Percentiles rank a stretch among this genome's conserved stretches.
These are phyloP conservation scores for Hyperopisus bebe DNA, from an alignment of 2,113 vertebrate genomes.

Conservation along the genomic window DNA sequence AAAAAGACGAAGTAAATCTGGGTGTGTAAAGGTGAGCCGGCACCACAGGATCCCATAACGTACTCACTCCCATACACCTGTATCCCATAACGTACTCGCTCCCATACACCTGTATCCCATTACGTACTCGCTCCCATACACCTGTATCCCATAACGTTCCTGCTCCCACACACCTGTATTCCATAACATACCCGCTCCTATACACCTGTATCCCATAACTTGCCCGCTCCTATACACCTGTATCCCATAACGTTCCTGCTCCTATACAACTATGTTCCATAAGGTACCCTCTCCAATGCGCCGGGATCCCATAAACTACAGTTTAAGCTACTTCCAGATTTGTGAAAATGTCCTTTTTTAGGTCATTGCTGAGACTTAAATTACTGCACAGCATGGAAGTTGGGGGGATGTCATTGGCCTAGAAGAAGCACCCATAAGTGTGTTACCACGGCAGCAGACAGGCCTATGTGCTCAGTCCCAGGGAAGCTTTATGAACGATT, in stretches of 20 bases:
- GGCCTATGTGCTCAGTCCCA: background rate
- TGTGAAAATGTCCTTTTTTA: background rate
- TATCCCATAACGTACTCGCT: too few relatives aligned
- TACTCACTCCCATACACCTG: background rate
- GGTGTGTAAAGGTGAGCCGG: background rate
- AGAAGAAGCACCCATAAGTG: background rate
- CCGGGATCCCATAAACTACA: background rate
- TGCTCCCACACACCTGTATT: background rate
- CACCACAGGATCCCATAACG: background rate
- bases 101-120: too few relatives aligned
- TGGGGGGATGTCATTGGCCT: background rate
- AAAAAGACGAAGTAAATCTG: background rate
- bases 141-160: background rate
- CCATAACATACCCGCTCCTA: background rate
- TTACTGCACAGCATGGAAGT: background rate
- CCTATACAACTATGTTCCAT: background rate
- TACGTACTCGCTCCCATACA: background rate
- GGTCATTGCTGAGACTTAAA: background rate
- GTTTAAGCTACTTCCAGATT: background rate
- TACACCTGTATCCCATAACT: background rate
- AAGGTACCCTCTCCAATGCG: background rate
- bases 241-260: background rate
- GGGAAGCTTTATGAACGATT: background rate
- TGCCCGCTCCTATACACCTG: background rate
- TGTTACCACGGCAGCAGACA: background rate